phyloP scores from a whole-genome alignment of 2,797 vertebrate species.

The Platalea minor region DNA sequence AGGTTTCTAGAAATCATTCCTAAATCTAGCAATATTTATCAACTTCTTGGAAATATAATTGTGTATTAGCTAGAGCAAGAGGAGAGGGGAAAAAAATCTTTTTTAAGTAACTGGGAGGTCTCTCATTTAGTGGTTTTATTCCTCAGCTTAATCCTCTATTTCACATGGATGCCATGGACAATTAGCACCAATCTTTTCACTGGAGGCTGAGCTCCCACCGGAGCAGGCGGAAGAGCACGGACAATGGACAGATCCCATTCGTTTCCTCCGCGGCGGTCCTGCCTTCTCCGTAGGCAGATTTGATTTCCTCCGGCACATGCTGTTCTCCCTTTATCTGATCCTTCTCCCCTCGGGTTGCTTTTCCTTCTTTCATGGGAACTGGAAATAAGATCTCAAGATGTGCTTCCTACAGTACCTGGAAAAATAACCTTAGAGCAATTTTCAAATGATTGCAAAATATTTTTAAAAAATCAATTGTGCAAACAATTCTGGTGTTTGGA shows the following conservation, averaged over 20 bases:
- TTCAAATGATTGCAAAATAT: not conserved
- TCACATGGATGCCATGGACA: not conserved
- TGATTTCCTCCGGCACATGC: not conserved
- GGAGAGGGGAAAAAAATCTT: not conserved
- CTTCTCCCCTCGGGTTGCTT: not conserved
- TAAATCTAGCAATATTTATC: not conserved
- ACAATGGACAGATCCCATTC: not conserved
- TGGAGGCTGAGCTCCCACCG: not conserved
- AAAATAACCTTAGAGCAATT: not conserved
- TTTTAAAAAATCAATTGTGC: not conserved
- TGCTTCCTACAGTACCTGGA: not conserved
- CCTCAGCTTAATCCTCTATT: not conserved
- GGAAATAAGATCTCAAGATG: not conserved
- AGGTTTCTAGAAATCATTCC: not conserved
- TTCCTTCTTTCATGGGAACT: slow-evolving; percentile 29
- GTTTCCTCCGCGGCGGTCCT: not conserved
- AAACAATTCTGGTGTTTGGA: not conserved
- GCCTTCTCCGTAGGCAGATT: not conserved
- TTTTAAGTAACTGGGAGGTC: not conserved
- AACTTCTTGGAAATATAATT: not conserved
- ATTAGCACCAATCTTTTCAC: not conserved
- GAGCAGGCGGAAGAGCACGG: not conserved
- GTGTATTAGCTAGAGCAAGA: not conserved
- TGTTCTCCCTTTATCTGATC: not conserved
- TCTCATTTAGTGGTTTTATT: not conserved